A percentile compares a stretch with the other conserved stretches of the same genome.
Conservation (phyloP, 2,113 vertebrate species). For the Rhynchopsitta pachyrhyncha region DNA sequence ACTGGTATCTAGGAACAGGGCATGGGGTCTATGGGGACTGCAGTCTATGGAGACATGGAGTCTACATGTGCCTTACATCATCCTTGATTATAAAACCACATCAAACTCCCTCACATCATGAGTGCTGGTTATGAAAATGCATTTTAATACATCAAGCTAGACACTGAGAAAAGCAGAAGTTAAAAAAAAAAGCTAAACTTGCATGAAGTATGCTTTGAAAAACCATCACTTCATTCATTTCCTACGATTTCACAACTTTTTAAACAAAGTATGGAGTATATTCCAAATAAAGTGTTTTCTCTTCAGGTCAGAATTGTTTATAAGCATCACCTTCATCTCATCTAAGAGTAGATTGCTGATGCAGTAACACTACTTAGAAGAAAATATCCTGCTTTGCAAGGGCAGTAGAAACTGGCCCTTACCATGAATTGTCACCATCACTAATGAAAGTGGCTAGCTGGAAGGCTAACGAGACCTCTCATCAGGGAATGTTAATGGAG, state of each 20-base stretch:
- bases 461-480: constrained; percentile 57
- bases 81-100: not conserved
- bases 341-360: not conserved
- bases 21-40: not conserved
- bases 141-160: not conserved
- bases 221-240: not conserved
- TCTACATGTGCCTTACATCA: not conserved
- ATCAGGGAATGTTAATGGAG: constrained; percentile 57
- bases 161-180: not conserved
- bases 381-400: not conserved
- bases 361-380: not conserved
- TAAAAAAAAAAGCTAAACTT: not conserved
- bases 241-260: not conserved
- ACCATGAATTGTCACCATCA: not conserved
- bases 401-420: constrained; percentile 17
- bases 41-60: not conserved
- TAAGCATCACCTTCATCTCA: not conserved
- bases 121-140: not conserved
- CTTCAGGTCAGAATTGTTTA: not conserved
- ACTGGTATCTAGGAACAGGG: not conserved
- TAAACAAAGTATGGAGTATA: not conserved
- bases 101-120: not conserved
- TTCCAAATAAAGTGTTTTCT: not conserved
- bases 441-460: constrained; percentile 63
- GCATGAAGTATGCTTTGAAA: not conserved